Evolutionary conservation across 2,797 vertebrate species (phyloP).

Genomic region (Micropoecilia bifurca): DNA sequence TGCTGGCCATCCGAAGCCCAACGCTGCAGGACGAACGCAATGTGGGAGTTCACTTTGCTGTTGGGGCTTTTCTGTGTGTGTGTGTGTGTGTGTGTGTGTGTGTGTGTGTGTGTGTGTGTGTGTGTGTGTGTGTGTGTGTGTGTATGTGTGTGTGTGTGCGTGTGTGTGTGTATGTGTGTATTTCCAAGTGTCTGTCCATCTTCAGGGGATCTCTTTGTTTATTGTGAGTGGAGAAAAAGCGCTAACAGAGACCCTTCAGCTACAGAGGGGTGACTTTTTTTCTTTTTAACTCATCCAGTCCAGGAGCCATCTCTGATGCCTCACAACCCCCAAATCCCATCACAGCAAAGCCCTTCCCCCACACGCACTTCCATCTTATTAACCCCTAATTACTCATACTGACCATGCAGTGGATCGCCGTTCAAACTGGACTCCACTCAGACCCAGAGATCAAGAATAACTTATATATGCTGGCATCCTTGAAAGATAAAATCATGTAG

Average conservation of each 20-base stretch:
- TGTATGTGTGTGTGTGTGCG: constrained; percentile 6
- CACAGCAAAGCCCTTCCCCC: constrained; percentile 72
- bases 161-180: constrained; percentile 12
- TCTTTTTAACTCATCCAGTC: constrained; percentile 42
- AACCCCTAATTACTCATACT: constrained; percentile 79
- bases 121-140: constrained; percentile 3
- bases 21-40: constrained; percentile 25
- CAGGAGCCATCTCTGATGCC: constrained; percentile 53
- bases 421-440: constrained; percentile 30
- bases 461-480: constrained; percentile 22
- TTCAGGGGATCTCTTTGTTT: constrained; percentile 68
- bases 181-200: constrained; percentile 44
- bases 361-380: constrained; percentile 78
- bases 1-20: constrained; percentile 59
- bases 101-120: constrained; percentile 6
- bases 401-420: constrained; percentile 64
- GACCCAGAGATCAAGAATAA: constrained; percentile 28
- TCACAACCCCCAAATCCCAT: constrained; percentile 76
- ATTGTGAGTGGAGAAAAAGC: constrained; percentile 59
- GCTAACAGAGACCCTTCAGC: constrained; percentile 52
- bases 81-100: constrained; percentile 5
- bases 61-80: constrained; percentile 2
- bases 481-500: constrained; percentile 1
- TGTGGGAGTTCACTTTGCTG: constrained; percentile 22
- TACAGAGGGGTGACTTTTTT: constrained; percentile 58